A percentile compares a stretch with the other conserved stretches of the same genome.
Evolutionary conservation across 2,888 invertebrate genomes (phyloP).

Genomic region (Pegoplata infirma): DNA sequence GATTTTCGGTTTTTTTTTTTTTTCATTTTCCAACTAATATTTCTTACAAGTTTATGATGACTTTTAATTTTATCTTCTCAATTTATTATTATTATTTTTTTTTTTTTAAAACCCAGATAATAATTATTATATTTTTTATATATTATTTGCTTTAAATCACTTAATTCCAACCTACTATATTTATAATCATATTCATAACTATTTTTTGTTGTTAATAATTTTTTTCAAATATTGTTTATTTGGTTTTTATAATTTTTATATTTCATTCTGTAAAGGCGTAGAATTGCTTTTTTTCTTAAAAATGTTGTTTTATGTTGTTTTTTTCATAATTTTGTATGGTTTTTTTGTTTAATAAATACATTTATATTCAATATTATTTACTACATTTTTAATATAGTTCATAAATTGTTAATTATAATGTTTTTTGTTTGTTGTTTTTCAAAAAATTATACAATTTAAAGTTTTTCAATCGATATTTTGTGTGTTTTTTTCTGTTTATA

Average conservation of each 20-base stretch:
- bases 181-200: constrained; percentile 23
- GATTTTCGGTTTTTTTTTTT: constrained; percentile 8
- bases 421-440: too few species aligned
- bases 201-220: not conserved
- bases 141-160: not conserved
- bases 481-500: constrained; percentile 14
- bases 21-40: constrained; percentile 1
- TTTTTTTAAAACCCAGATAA: not conserved
- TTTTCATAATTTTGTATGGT: constrained; percentile 24
- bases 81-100: too few species aligned
- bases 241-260: constrained; percentile 15
- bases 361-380: constrained; percentile 15
- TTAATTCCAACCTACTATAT: constrained; percentile 6
- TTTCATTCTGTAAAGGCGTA: constrained; percentile 64
- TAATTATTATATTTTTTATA: not conserved
- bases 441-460: constrained; percentile 44
- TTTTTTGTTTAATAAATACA: not conserved
- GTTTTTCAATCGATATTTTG: constrained; percentile 62
- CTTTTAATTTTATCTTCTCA: too few species aligned
- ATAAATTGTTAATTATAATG: constrained; percentile 11
- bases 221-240: not conserved
- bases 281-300: constrained; percentile 67
- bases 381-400: constrained; percentile 27
- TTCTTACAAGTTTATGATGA: not conserved
- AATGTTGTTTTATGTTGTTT: constrained; percentile 37